A percentile compares a stretch with the other conserved stretches of the same genome.
These are phyloP conservation scores for Phocoena sinus DNA, from an alignment of 2,113 vertebrate genomes.

Conservation along the genomic window DNA sequence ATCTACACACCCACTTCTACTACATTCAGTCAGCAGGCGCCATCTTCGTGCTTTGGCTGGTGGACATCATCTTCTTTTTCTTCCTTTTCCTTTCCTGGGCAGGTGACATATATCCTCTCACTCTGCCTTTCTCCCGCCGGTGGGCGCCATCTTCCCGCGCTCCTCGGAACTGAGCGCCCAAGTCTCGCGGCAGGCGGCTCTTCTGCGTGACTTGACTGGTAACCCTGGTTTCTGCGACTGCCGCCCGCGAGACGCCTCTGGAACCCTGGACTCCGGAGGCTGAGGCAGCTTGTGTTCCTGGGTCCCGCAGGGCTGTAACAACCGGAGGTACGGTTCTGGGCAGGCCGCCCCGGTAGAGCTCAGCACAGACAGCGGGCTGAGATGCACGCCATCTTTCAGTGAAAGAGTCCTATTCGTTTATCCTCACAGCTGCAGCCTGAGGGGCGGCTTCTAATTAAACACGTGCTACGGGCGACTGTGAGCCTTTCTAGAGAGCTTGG, in stretches of 20 bases:
- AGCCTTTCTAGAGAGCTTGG: background rate
- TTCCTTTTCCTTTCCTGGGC: background rate
- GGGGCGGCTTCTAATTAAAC: background rate
- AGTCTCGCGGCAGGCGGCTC: background rate
- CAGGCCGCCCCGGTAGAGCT: accelerated
- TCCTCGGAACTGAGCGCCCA: background rate
- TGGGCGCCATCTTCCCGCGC: background rate
- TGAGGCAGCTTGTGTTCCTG: background rate
- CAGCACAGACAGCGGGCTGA: background rate
- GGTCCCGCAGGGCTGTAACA: background rate
- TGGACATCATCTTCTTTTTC: background rate
- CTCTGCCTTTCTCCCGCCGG: no score
- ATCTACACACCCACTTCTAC: background rate
- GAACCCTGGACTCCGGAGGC: background rate
- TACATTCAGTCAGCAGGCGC: background rate
- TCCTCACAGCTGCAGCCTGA: background rate
- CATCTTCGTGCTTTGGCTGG: background rate
- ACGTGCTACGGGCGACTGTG: background rate
- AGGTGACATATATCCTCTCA: background rate
- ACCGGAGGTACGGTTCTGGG: background rate
- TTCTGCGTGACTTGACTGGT: no score
- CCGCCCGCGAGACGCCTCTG: no score
- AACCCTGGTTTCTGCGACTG: background rate
- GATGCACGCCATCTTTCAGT: accelerated
- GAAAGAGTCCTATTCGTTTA: background rate